Conservation (phyloP, 2,113 vertebrate species). For the Bubo scandiacus region DNA sequence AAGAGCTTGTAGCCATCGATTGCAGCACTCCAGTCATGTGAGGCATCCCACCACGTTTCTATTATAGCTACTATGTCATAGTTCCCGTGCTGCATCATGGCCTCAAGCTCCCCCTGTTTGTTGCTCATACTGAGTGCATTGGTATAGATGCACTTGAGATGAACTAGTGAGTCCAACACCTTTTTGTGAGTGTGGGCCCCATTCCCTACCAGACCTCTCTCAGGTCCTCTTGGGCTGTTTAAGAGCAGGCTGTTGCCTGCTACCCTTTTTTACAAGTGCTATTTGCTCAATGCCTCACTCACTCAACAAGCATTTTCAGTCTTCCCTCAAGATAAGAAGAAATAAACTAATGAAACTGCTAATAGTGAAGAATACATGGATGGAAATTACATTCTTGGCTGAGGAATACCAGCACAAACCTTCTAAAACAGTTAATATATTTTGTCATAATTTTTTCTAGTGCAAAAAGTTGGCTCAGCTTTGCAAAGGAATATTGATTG, state of each 20-base stretch:
- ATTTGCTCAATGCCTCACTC: neutral
- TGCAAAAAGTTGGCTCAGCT: neutral
- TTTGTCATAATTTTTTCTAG: neutral
- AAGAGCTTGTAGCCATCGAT: no score
- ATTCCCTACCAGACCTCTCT: no score
- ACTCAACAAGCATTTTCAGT: neutral
- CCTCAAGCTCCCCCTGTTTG: no score
- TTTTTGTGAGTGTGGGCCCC: no score
- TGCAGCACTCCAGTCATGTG: no score
- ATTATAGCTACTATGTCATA: no score
- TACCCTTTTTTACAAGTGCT: neutral
- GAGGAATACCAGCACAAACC: neutral
- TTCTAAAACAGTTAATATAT: neutral
- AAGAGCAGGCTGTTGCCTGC: neutral
- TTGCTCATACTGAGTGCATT: no score
- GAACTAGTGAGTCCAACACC: no score
- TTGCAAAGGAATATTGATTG: neutral
- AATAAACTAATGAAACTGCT: neutral
- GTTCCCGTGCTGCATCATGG: no score
- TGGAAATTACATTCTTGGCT: neutral
- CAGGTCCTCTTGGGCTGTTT: neutral
- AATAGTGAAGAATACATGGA: neutral
- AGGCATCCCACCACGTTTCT: no score
- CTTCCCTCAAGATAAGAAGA: neutral
- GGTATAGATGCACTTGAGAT: no score